These are phyloP conservation scores for Crotalus horridus DNA, from an alignment of 2,113 vertebrate species.

Conservation along the genomic window DNA sequence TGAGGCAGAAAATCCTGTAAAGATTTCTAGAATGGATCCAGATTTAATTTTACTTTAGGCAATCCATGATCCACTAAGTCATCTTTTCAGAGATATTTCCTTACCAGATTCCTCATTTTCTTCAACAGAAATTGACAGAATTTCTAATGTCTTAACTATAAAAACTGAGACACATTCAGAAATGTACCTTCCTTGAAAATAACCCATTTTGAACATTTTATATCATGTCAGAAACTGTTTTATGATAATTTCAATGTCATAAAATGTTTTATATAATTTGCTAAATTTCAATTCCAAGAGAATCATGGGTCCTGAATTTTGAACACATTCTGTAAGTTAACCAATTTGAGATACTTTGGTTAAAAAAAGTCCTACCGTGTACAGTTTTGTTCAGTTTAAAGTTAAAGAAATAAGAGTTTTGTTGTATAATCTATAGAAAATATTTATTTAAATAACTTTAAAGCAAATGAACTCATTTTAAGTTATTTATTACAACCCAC, in stretches of 20 bases:
- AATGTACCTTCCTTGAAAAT: neutral
- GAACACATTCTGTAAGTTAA: neutral
- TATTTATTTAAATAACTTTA: neutral
- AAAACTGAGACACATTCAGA: too few relatives aligned
- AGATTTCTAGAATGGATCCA: neutral
- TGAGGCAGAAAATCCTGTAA: neutral
- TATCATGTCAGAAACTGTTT: neutral
- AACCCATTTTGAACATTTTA: neutral
- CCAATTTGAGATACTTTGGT: neutral
- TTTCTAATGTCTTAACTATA: neutral
- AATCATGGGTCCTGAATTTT: neutral
- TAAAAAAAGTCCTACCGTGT: neutral
- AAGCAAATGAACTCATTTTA: neutral
- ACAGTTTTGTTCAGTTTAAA: neutral
- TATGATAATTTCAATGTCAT: neutral
- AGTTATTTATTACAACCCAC: neutral
- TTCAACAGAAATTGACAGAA: neutral
- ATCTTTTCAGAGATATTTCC: neutral
- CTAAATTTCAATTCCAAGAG: neutral
- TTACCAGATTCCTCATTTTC: neutral
- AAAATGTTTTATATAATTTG: neutral
- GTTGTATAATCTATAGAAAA: neutral
- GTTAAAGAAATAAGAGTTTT: neutral
- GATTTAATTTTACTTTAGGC: neutral
- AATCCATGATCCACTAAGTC: neutral